Evolutionary conservation across 2,113 vertebrate species (phyloP).

Genomic region (Melanerpes formicivorus): DNA sequence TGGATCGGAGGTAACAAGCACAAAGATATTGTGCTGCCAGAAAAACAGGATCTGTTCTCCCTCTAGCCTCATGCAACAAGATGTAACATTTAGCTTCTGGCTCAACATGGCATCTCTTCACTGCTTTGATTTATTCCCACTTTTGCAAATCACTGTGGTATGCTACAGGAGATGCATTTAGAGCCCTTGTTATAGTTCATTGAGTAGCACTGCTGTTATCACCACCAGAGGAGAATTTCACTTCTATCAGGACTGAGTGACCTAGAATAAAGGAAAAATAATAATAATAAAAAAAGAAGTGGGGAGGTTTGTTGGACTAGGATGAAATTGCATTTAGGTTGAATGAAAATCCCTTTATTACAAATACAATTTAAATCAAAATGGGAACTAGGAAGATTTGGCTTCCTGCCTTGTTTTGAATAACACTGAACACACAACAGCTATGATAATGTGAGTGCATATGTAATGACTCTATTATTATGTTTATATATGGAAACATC

Average conservation of each 20-base stretch:
- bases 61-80: conserved; percentile 66
- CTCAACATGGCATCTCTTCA: conserved; percentile 72
- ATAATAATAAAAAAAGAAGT: conserved; percentile 30
- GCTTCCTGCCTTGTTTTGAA: conserved; percentile 65
- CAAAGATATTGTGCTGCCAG: conserved; percentile 69
- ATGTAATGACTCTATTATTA: conserved; percentile 75
- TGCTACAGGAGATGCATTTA: conserved; percentile 71
- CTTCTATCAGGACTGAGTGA: conserved; percentile 62
- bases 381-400: conserved; percentile 60
- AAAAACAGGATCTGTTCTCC: conserved; percentile 63
- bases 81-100: conserved; percentile 81
- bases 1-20: conserved; percentile 67
- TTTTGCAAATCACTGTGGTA: conserved; percentile 78
- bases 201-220: conserved; percentile 69
- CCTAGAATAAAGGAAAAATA: conserved; percentile 71
- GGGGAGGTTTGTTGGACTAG: conserved; percentile 45
- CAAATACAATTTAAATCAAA: conserved; percentile 74
- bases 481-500: conserved; percentile 75
- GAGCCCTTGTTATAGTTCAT: conserved; percentile 69
- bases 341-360: conserved; percentile 79
- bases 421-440: conserved; percentile 44
- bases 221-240: conserved; percentile 66
- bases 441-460: conserved; percentile 63
- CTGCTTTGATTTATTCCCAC: conserved; percentile 78
- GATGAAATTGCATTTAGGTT: conserved; percentile 73